Percentiles rank a stretch among this genome's conserved stretches.
phyloP scores from a whole-genome alignment of 2,888 invertebrate genomes.

The Gnatocerus cornutus region DNA sequence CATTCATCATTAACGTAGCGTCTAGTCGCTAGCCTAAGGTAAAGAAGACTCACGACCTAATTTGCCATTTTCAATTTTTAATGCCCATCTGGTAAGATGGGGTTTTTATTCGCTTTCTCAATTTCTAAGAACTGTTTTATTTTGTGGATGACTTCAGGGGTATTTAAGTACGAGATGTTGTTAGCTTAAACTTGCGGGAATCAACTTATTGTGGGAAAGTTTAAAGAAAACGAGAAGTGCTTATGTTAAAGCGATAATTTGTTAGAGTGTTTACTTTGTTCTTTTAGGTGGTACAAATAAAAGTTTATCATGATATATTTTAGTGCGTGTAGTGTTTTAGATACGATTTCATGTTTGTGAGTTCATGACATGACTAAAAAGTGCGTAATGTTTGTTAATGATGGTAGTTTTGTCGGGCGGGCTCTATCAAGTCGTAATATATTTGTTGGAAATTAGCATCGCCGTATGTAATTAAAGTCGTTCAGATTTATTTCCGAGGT shows the following conservation, averaged over 20 bases:
- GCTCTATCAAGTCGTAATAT: conserved; percentile 40
- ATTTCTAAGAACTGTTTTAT: conserved; percentile 16
- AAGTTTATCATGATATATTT: conserved; percentile 32
- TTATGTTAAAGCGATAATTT: conserved; percentile 43
- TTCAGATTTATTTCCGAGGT: conserved; percentile 48
- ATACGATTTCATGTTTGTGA: background rate
- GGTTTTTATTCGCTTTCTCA: conserved; percentile 8
- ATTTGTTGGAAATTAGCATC: conserved; percentile 45
- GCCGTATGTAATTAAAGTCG: conserved; percentile 47
- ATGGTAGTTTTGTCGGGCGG: conserved; percentile 2
- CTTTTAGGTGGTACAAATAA: conserved; percentile 36
- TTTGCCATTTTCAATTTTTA: conserved; percentile 33
- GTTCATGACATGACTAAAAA: conserved; percentile 3
- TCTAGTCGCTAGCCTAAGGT: conserved; percentile 24
- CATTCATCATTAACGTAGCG: conserved; percentile 35
- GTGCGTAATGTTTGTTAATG: background rate
- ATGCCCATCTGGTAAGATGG: conserved; percentile 12
- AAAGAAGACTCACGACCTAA: conserved; percentile 34
- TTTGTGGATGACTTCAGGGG: conserved; percentile 2
- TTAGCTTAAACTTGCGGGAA: background rate
- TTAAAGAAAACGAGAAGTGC: conserved; percentile 21
- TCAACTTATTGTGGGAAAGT: conserved; percentile 11
- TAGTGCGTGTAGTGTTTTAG: no score
- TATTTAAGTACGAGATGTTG: conserved; percentile 7
- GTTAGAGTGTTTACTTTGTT: conserved; percentile 40